Percentiles rank a stretch among this genome's conserved stretches.
phyloP scores from a whole-genome alignment of 2,113 vertebrate species.

The Phalacrocorax carbo region DNA sequence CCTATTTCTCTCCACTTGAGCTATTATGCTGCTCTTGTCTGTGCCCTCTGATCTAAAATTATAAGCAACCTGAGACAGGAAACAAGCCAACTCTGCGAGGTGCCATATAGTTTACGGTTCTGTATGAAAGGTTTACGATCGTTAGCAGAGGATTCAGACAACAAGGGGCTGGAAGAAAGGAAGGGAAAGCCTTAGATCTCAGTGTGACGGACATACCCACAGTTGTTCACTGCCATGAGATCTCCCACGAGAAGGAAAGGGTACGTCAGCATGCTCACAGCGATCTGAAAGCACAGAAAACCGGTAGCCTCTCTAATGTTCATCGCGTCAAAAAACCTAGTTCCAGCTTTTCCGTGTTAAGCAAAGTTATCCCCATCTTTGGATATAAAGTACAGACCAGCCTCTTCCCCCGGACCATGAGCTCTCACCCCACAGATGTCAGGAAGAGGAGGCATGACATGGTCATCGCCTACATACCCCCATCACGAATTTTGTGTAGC shows the following conservation, averaged over 20 bases:
- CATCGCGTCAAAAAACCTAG: not conserved
- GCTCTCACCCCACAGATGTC: not conserved
- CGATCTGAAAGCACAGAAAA: constrained; percentile 77
- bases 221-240: constrained; percentile 91
- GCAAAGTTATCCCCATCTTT: not conserved
- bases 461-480: constrained; percentile 74
- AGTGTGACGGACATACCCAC: constrained; percentile 78
- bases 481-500: constrained; percentile 91
- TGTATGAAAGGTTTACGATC: not conserved
- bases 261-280: constrained; percentile 86
- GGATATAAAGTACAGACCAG: not conserved
- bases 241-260: constrained; percentile 89
- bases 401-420: not conserved
- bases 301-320: not conserved
- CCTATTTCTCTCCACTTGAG: not conserved
- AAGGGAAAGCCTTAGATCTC: not conserved
- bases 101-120: not conserved
- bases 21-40: not conserved
- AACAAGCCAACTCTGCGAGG: not conserved
- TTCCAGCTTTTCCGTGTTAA: not conserved
- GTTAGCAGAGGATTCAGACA: not conserved
- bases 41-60: constrained; percentile 24
- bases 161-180: constrained; percentile 8
- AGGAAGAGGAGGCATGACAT: not conserved
- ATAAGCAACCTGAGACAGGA: constrained; percentile 19